These are phyloP conservation scores for Hippocampus mohnikei DNA, from an alignment of 2,113 vertebrate genomes.

Conservation along the genomic window DNA sequence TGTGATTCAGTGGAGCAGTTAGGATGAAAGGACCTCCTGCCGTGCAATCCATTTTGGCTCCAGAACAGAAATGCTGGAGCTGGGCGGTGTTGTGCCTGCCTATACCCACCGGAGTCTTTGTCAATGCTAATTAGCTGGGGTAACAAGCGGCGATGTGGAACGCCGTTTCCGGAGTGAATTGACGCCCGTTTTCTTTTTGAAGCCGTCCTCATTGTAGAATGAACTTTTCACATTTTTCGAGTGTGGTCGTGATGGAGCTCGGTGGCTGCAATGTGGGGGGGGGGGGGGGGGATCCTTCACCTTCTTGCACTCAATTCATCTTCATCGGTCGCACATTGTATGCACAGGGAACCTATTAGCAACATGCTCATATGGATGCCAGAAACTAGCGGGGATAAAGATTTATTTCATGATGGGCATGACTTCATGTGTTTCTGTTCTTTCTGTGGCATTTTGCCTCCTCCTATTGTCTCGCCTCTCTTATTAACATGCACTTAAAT, in stretches of 20 bases:
- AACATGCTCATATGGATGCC: conserved; percentile 13
- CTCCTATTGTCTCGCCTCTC: conserved; percentile 70
- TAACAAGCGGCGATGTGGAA: conserved; percentile 61
- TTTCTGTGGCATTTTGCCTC: conserved; percentile 68
- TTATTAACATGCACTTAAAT: conserved; percentile 80
- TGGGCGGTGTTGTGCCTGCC: conserved; percentile 44
- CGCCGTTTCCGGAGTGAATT: conserved; percentile 47
- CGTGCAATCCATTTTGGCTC: conserved; percentile 49
- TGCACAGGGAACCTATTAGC: conserved; percentile 46
- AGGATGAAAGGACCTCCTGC: conserved; percentile 43
- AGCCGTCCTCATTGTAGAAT: neutral
- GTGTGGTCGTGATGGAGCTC: conserved; percentile 1
- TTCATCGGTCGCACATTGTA: conserved; percentile 49
- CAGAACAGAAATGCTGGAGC: conserved; percentile 45
- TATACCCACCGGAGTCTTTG: conserved; percentile 63
- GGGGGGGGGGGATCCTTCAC: conserved; percentile 36
- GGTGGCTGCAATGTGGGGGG: conserved; percentile 11
- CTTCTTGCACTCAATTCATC: conserved; percentile 49
- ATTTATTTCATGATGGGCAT: conserved; percentile 20
- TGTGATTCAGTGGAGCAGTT: conserved; percentile 41
- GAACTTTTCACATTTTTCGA: neutral
- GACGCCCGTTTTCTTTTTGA: conserved; percentile 46
- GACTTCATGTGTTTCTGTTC: conserved; percentile 58
- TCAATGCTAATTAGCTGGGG: conserved; percentile 69
- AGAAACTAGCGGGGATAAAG: conserved; percentile 29